Evolutionary conservation across 2,113 vertebrate genomes (phyloP), one percentile per base, ranked within the genome.

Genomic region (Indicator maculatus): DNA sequence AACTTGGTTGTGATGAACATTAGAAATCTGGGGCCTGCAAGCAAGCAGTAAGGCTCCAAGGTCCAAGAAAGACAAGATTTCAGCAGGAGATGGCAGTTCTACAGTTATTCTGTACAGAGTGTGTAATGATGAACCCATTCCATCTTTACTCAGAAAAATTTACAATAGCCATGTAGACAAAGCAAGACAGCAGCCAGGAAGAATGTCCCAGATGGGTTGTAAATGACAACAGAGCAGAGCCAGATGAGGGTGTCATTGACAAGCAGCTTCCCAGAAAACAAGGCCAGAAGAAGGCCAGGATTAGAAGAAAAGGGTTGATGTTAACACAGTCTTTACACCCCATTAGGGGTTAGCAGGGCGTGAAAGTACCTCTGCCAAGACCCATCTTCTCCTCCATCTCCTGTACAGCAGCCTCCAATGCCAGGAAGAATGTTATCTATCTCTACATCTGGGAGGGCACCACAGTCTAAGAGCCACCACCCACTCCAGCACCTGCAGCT

Each of bases 261-360:
- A 87, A 91, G 36, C 45, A 72, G 47, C 76, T 17, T 86, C 31
- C 60, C 0, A 0, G 0, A 38, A 59, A 71, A 45, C 6, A 2
- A 3, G 28, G 56, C 44, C 47, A 63, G 27, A 36, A 70, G 47
- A 73, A 56, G 21, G 31, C 14, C 21, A 8, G 21, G 16, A 2
- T 72, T 30, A 83, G 52, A 69, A 83, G 45, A 76, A 85, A 50
- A 2, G 4, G 7, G 6, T 36, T 77, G 33, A 70, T 8, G 3
- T 44, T 61, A 65, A 76, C 10, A 20, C 36, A 27, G 6, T 16
- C 38, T 71, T 87, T 45, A 33, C 5, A 2, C 20, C 21, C 8
- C n/a, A 28, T 55, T 31, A 55, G 28, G 27, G 14, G 15, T 79
- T 56, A 86, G 31, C 39, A 85, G 75, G n/a, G 16, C 1, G 0